Conservation (phyloP, 2,113 vertebrate genomes). For the Stegastes partitus region DNA sequence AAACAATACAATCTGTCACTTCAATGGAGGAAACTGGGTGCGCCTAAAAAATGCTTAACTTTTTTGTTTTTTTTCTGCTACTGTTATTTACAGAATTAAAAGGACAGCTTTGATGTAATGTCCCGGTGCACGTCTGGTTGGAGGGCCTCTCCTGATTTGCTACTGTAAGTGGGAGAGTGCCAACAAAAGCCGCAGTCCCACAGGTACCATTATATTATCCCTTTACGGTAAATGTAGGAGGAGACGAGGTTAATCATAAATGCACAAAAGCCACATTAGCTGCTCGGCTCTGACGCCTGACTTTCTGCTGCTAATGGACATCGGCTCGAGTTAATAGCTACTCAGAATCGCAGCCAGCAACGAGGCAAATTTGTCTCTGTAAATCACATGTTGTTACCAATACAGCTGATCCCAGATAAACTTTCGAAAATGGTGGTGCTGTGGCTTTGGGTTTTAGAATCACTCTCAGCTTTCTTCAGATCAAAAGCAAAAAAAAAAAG, state of each 20-base stretch:
- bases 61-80: constrained; percentile 5
- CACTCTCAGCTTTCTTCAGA: neutral
- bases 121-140: neutral
- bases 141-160: constrained; percentile 39
- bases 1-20: constrained; percentile 25
- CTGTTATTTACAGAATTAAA: constrained; percentile 9
- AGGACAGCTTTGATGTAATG: constrained; percentile 33
- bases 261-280: constrained; percentile 76
- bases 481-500: constrained; percentile 17
- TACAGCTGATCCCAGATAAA: constrained; percentile 45
- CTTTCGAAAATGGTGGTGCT: constrained; percentile 8
- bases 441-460: constrained; percentile 2
- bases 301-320: constrained; percentile 79
- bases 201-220: constrained; percentile 58
- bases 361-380: constrained; percentile 53
- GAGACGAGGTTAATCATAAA: constrained; percentile 74
- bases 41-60: neutral
- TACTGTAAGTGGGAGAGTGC: constrained; percentile 39
- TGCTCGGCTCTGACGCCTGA: constrained; percentile 73
- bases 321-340: constrained; percentile 70
- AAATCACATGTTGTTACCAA: constrained; percentile 47
- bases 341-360: constrained; percentile 61
- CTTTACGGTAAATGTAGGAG: constrained; percentile 79
- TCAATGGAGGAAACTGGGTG: constrained; percentile 14
- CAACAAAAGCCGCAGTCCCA: constrained; percentile 61